These are phyloP conservation scores for Cygnus olor DNA, from an alignment of 2,797 vertebrate species.

Conservation along the genomic window DNA sequence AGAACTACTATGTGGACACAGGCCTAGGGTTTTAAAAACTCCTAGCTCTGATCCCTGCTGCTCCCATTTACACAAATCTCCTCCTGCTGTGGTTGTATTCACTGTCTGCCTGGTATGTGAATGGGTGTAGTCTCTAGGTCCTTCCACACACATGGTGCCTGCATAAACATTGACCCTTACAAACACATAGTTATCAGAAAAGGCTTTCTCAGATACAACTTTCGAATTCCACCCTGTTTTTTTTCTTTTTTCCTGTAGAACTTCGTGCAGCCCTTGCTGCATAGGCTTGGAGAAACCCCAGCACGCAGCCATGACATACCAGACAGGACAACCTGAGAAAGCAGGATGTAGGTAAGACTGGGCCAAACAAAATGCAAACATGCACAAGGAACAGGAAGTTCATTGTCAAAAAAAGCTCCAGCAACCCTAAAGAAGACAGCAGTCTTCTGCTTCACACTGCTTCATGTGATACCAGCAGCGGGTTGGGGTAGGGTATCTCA, in stretches of 20 bases:
- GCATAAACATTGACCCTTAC: background rate
- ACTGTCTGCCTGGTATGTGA: background rate
- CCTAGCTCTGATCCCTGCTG: background rate
- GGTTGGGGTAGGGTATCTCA: background rate
- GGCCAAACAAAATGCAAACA: background rate
- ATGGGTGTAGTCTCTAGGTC: too few species aligned
- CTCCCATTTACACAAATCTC: background rate
- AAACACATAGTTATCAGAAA: background rate
- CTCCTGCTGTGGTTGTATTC: background rate
- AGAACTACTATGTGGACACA: background rate
- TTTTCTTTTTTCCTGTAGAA: background rate
- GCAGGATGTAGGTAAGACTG: background rate
- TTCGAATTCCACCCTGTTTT: background rate
- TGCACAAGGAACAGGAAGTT: background rate
- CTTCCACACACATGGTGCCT: fast-evolving
- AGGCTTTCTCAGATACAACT: background rate
- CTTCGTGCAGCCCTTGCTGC: background rate
- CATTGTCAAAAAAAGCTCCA: background rate
- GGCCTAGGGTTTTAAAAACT: background rate
- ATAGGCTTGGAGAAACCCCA: background rate
- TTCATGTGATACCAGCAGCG: background rate
- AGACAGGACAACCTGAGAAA: background rate
- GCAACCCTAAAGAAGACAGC: background rate
- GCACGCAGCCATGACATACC: fast-evolving
- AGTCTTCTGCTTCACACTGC: background rate